These are phyloP conservation scores for Morus bassanus DNA, from an alignment of 2,797 vertebrate species.

Conservation along the genomic window DNA sequence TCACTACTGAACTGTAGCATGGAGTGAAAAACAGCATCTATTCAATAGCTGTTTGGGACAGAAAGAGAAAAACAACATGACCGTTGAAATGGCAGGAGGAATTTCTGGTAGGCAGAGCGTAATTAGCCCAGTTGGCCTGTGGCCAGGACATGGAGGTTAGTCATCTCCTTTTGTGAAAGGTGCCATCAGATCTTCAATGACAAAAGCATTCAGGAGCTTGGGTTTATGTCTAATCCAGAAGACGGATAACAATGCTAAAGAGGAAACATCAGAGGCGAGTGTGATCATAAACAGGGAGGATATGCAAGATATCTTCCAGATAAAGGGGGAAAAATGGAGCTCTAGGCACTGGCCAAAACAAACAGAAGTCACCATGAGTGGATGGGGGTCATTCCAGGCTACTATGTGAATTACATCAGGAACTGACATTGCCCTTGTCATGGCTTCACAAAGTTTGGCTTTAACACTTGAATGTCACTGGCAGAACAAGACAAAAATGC, in stretches of 20 bases:
- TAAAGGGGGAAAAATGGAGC: not conserved
- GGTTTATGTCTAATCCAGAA: not conserved
- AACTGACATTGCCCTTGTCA: not conserved
- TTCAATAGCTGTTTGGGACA: not conserved
- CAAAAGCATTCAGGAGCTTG: not conserved
- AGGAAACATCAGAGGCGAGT: constrained; percentile 17
- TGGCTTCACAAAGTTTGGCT: not conserved
- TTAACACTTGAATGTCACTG: not conserved
- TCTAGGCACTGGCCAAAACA: constrained; percentile 35
- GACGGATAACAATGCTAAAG: not conserved
- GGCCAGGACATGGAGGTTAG: not conserved
- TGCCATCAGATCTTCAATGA: not conserved
- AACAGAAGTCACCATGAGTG: constrained; percentile 30
- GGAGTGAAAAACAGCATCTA: not conserved
- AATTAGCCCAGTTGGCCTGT: not conserved
- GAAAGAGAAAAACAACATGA: not conserved
- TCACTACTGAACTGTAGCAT: not conserved
- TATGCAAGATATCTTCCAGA: constrained; percentile 31
- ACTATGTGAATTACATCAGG: not conserved
- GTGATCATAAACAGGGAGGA: constrained; percentile 37
- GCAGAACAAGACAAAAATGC: not conserved
- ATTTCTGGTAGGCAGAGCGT: constrained; percentile 19
- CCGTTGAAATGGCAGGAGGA: not conserved
- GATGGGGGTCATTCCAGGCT: constrained; percentile 56
- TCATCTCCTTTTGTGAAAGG: constrained; percentile 10